Evolutionary conservation across 1,140 invertebrate species (phyloP).

Genomic region (fruit fly (Drosophila melanogaster)): Release_6_plus_ISO1_MT NT_037436.4:15292001-15292500

Average conservation of each 20-base stretch:
- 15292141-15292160: slow-evolving; percentile 59
- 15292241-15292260: slow-evolving; percentile 83
- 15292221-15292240: slow-evolving; percentile 80
- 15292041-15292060: slow-evolving; percentile 21
- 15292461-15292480: no score
- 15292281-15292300: slow-evolving; percentile 54
- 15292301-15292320: not conserved
- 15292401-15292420: no score
- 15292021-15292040: slow-evolving; percentile 46
- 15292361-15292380: no score
- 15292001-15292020: slow-evolving; percentile 26
- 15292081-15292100: slow-evolving; percentile 75
- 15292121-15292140: slow-evolving; percentile 31
- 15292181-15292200: slow-evolving; percentile 83
- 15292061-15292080: slow-evolving; percentile 11
- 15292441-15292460: no score
- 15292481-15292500: no score
- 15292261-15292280: slow-evolving; percentile 75
- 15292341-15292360: no score
- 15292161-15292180: slow-evolving; percentile 78
- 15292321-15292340: slow-evolving; percentile 1
- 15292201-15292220: slow-evolving; percentile 61
- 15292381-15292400: no score
- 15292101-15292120: slow-evolving; percentile 67
- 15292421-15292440: no score